These are phyloP conservation scores for Pyrocoelia pectoralis DNA, from an alignment of 2,888 invertebrate genomes.

Conservation along the genomic window DNA sequence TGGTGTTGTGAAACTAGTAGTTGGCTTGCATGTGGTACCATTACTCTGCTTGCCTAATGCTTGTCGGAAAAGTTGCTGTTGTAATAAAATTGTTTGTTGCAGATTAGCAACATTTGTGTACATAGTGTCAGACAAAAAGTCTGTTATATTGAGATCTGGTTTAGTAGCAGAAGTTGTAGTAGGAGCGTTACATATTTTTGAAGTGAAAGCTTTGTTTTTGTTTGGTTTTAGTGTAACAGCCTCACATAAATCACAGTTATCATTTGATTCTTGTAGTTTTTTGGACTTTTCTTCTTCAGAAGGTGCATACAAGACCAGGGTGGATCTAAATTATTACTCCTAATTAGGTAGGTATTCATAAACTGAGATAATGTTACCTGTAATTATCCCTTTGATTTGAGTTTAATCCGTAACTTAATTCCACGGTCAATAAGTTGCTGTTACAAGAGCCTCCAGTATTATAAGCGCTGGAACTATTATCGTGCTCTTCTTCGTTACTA, in stretches of 20 bases:
- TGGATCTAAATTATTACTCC: conserved; percentile 45
- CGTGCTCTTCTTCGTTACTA: conserved; percentile 66
- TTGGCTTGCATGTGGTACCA: conserved; percentile 48
- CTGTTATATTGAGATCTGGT: conserved; percentile 44
- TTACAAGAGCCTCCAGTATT: conserved; percentile 81
- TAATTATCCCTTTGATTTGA: conserved; percentile 56
- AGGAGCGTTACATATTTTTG: conserved; percentile 49
- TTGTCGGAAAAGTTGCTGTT: conserved; percentile 70
- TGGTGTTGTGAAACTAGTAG: conserved; percentile 63
- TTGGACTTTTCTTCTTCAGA: conserved; percentile 45
- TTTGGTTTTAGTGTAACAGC: conserved; percentile 45
- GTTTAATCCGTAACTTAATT: conserved; percentile 60
- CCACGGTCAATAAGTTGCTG: conserved; percentile 67
- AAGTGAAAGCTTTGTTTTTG: conserved; percentile 46
- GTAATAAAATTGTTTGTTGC: conserved; percentile 72
- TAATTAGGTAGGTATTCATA: not conserved
- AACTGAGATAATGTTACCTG: conserved; percentile 39
- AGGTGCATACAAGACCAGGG: conserved; percentile 51
- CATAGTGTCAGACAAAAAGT: conserved; percentile 68
- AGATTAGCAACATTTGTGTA: conserved; percentile 69
- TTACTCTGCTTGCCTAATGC: conserved; percentile 58
- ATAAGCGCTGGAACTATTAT: conserved; percentile 74
- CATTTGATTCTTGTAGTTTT: conserved; percentile 42
- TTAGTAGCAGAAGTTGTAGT: conserved; percentile 46
- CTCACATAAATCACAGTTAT: conserved; percentile 49